Conservation (phyloP, 2,797 vertebrate species). For the Lagothrix lagotricha region DNA sequence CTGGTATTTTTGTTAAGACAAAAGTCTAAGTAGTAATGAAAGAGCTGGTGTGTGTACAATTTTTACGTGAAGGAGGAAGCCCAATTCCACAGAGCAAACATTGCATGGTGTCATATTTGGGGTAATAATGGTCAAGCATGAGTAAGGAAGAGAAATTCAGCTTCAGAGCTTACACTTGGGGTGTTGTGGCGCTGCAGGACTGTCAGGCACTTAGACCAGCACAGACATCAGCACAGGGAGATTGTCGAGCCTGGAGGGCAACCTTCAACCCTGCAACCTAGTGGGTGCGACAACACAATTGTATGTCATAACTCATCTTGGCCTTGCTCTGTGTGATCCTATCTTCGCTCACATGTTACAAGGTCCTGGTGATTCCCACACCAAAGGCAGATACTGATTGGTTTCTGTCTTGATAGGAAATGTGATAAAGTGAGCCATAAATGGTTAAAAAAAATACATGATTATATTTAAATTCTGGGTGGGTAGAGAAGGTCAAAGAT, state of each 20-base stretch:
- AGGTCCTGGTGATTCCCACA: neutral
- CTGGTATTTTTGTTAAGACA: neutral
- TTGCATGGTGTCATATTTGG: neutral
- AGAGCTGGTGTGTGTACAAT: neutral
- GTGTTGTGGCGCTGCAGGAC: fast-evolving
- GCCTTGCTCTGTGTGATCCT: neutral
- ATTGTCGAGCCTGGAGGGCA: neutral
- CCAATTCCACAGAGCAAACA: neutral
- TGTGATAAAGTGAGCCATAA: neutral
- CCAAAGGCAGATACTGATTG: neutral
- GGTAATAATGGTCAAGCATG: neutral
- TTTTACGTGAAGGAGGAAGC: neutral
- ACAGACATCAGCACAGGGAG: neutral
- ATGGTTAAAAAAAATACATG: neutral
- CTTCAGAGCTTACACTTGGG: neutral
- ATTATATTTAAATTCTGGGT: neutral
- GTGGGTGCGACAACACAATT: neutral
- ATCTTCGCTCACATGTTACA: neutral
- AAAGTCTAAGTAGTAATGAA: neutral
- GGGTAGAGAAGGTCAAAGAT: neutral
- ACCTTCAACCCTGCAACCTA: neutral
- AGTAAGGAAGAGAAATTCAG: neutral
- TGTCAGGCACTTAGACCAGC: neutral
- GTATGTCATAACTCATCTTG: neutral
- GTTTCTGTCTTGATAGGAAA: neutral